Evolutionary conservation across 2,113 vertebrate genomes (phyloP).

Genomic region (Drymodes brunneopygia): DNA sequence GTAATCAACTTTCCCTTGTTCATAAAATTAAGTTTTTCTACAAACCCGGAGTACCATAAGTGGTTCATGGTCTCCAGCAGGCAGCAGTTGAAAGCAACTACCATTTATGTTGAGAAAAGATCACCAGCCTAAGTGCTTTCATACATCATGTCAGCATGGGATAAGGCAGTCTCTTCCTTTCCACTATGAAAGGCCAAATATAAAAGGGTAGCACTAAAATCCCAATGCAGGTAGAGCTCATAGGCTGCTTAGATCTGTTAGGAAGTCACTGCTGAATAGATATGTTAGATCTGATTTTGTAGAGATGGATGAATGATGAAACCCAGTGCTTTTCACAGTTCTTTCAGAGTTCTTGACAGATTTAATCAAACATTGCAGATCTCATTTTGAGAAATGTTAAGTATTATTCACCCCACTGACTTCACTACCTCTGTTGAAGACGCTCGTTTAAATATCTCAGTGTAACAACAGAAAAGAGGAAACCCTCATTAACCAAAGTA

Average conservation of each 20-base stretch:
- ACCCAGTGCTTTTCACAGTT: not conserved
- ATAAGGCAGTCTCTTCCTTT: not conserved
- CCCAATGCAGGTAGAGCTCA: not conserved
- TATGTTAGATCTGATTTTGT: not conserved
- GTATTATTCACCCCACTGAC: not conserved
- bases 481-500: not conserved
- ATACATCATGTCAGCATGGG: not conserved
- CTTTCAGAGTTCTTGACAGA: not conserved
- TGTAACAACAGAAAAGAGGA: not conserved
- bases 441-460: not conserved
- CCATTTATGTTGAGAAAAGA: not conserved
- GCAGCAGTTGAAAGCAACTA: not conserved
- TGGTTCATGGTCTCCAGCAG: not conserved
- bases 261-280: not conserved
- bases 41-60: not conserved
- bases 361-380: not conserved
- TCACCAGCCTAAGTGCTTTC: not conserved
- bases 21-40: not conserved
- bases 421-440: not conserved
- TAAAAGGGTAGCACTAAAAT: not conserved
- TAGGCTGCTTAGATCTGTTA: not conserved
- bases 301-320: not conserved
- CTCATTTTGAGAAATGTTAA: not conserved
- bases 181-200: not conserved
- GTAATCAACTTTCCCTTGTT: not conserved